Percentiles rank a stretch among this genome's conserved stretches.
Evolutionary conservation across 2,888 invertebrate genomes (phyloP).

Genomic region (Dicyrtomina minuta): DNA sequence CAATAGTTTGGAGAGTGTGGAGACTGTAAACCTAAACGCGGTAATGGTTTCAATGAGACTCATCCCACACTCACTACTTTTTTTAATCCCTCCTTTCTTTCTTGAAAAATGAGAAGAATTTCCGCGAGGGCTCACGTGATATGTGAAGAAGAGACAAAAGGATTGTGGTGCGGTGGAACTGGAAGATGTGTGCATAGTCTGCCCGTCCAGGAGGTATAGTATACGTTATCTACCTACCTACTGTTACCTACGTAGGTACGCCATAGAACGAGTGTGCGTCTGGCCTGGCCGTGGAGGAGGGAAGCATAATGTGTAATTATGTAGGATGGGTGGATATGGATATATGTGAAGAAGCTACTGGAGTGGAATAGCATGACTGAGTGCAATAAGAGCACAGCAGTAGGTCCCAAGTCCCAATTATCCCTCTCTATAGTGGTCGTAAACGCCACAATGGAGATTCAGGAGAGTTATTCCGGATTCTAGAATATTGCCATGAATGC

Average conservation of each 20-base stretch:
- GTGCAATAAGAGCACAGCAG: conserved; percentile 50
- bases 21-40: background rate
- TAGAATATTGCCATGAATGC: conserved; percentile 40
- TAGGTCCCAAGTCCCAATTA: conserved; percentile 47
- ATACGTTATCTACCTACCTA: too few relatives aligned
- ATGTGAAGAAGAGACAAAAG: conserved; percentile 20
- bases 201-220: too few relatives aligned
- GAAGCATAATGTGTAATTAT: too few relatives aligned
- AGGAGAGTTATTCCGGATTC: conserved; percentile 49
- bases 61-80: background rate
- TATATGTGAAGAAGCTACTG: background rate
- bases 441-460: conserved; percentile 52
- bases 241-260: too few relatives aligned
- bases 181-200: too few relatives aligned
- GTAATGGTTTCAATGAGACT: background rate
- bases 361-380: conserved; percentile 44
- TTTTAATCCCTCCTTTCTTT: background rate
- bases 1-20: conserved; percentile 6
- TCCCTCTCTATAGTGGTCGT: conserved; percentile 49
- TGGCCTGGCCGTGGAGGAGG: too few relatives aligned
- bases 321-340: background rate
- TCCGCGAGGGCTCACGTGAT: conserved; percentile 29
- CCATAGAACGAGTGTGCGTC: too few relatives aligned
- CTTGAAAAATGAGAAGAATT: conserved; percentile 13
- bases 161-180: conserved; percentile 4